Percentiles rank a stretch among this genome's conserved stretches.
These are phyloP conservation scores for Meriones unguiculatus DNA, from an alignment of 2,113 vertebrate species.

Conservation along the genomic window DNA sequence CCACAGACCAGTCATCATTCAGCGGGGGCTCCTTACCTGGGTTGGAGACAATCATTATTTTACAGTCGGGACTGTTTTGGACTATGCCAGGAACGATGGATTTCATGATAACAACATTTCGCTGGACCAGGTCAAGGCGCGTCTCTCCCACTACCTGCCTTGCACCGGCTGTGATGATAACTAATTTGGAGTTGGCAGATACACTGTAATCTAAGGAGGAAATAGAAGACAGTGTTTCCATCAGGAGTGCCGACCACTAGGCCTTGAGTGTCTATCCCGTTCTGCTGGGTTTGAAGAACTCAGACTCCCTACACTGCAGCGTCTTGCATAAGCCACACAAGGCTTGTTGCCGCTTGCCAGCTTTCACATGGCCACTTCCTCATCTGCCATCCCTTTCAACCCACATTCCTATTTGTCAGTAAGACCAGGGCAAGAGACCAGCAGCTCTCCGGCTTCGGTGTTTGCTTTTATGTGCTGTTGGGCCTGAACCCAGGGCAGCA, in stretches of 20 bases:
- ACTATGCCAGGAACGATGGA: constrained; percentile 96
- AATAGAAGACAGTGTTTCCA: constrained; percentile 42
- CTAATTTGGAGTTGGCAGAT: constrained; percentile 95
- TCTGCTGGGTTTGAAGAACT: constrained; percentile 6
- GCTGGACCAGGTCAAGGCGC: constrained; percentile 96
- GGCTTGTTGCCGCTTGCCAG: neutral
- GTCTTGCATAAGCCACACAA: neutral
- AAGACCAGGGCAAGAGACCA: neutral
- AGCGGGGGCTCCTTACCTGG: constrained; percentile 90
- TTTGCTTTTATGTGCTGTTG: neutral
- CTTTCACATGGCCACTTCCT: neutral
- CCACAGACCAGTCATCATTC: neutral
- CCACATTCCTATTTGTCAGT: neutral
- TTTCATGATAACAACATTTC: constrained; percentile 98
- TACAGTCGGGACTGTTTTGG: constrained; percentile 96
- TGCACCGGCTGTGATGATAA: constrained; percentile 96
- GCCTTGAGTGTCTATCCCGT: neutral
- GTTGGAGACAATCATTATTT: constrained; percentile 96
- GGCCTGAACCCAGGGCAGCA: neutral
- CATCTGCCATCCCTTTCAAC: neutral
- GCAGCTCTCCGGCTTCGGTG: neutral
- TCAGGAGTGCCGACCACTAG: neutral
- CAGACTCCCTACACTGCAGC: neutral
- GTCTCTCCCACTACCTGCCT: constrained; percentile 97
- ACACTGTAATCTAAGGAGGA: constrained; percentile 92